Evolutionary conservation across 1,140 invertebrate genomes (phyloP), one percentile per base, ranked within the genome.

Genomic region (Euwallacea fornicatus): DNA sequence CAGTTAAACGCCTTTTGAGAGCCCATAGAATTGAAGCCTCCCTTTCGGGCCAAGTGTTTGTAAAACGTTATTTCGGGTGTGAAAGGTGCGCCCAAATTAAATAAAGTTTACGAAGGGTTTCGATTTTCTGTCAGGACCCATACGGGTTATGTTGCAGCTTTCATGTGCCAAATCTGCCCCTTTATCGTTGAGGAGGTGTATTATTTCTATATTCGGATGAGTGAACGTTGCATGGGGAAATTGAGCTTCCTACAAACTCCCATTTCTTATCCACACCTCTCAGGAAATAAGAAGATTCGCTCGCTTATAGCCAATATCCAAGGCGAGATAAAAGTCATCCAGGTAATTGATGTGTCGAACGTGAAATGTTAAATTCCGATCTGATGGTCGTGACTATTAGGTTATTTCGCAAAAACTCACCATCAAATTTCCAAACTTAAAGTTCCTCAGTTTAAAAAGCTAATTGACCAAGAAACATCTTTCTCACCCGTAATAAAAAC

Each of bases 41-140:
- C 59, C 43, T 61, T 61, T 41, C 59, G 41, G 59, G 59, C 11
- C 33, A 56, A 56, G 46, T 59, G 66, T 59, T 67, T 67, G 58
- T 67, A 67, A 67, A 67, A 67, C 44, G 58, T 59, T 67, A 59
- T 67, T 59, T 46, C 66, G 66, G 53, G 55, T 60, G 66, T 47
- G 66, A 67, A 67, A 67, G 66, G 66, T 67, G 66, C 66, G 55
- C 46, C 58, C 44, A 67, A 67, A 67, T 67, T 67, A 67, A 67
- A 67, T 67, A 59, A 58, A 65, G 15, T 65, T 65, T 65, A 65
- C 46, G 46, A 42, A 54, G 7, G 13, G 16, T 33, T 65, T 65
- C 63, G 63, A 65, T 65, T 65, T 65, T 65, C 63, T 65, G 63
- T 65, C 63, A 65, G 63, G 4, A 2, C 1, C 21, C 21, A 33